phyloP scores from a whole-genome alignment of 2,113 vertebrate genomes.

The Xenotilapia flavipinnis region DNA sequence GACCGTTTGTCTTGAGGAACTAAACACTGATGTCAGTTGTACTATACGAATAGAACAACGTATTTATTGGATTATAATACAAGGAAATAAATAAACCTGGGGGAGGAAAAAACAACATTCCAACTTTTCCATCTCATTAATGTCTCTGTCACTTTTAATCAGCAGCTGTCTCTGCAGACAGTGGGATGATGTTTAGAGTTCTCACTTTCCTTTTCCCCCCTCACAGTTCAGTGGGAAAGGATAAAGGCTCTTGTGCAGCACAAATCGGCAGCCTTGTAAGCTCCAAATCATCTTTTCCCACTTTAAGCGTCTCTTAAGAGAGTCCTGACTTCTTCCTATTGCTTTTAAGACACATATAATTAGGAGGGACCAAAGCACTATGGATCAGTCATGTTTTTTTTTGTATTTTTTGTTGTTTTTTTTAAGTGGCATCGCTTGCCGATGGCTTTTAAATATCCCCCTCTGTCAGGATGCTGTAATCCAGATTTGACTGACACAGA shows the following conservation, averaged over 20 bases:
- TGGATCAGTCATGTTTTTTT: background rate
- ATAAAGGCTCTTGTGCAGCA: conserved; percentile 26
- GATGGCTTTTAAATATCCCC: conserved; percentile 58
- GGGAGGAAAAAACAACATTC: background rate
- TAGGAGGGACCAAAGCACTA: conserved; percentile 44
- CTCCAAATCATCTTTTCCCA: background rate
- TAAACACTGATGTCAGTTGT: conserved; percentile 64
- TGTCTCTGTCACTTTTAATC: conserved; percentile 10
- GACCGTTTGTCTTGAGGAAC: conserved; percentile 58
- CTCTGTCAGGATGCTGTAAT: conserved; percentile 10
- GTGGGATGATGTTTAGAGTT: background rate
- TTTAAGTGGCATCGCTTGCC: conserved; percentile 39
- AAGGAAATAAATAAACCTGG: conserved; percentile 74
- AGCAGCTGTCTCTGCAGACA: conserved; percentile 24
- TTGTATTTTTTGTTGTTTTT: background rate
- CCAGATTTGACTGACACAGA: background rate
- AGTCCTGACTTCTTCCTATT: conserved; percentile 50
- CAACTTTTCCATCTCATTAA: conserved; percentile 1
- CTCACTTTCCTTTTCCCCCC: background rate
- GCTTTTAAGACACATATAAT: conserved; percentile 53
- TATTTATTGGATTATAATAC: conserved; percentile 72
- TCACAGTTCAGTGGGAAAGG: background rate
- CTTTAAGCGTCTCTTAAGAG: background rate
- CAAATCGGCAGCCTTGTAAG: background rate
- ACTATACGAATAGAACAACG: conserved; percentile 69